phyloP scores from a whole-genome alignment of 2,888 invertebrate species.

The Spisula solida region DNA sequence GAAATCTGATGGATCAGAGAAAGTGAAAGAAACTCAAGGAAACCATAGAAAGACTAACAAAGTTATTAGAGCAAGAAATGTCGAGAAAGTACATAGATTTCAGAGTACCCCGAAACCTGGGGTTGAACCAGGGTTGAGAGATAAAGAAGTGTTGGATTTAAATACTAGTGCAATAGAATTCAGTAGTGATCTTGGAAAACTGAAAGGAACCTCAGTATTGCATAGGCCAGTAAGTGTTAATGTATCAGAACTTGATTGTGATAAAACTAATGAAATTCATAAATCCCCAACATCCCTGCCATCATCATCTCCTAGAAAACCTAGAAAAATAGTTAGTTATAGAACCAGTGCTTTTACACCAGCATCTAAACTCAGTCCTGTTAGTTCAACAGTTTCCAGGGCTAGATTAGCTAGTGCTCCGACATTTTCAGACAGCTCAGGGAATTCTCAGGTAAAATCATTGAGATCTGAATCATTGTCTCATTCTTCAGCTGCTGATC shows the following conservation, averaged over 20 bases:
- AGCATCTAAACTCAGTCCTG: slow-evolving; percentile 52
- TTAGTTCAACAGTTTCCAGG: slow-evolving; percentile 64
- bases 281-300: slow-evolving; percentile 19
- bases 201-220: slow-evolving; percentile 36
- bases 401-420: slow-evolving; percentile 45
- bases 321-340: slow-evolving; percentile 64
- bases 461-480: neutral
- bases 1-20: slow-evolving; percentile 28
- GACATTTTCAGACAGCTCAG: slow-evolving; percentile 20
- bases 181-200: slow-evolving; percentile 38
- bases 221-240: slow-evolving; percentile 48
- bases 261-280: slow-evolving; percentile 30
- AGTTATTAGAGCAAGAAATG: slow-evolving; percentile 6
- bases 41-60: neutral
- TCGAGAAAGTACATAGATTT: slow-evolving; percentile 33
- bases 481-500: neutral
- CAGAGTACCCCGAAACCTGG: slow-evolving; percentile 41
- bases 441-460: slow-evolving; percentile 11
- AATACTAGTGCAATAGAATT: slow-evolving; percentile 48
- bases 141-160: neutral
- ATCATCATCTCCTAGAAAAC: slow-evolving; percentile 50
- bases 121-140: neutral
- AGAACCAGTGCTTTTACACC: slow-evolving; percentile 63
- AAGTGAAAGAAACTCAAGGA: slow-evolving; percentile 15
- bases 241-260: slow-evolving; percentile 41